A percentile compares a stretch with the other conserved stretches of the same genome.
These are phyloP conservation scores for Apogon talboti DNA, from an alignment of 2,797 vertebrate species.

Conservation along the genomic window DNA sequence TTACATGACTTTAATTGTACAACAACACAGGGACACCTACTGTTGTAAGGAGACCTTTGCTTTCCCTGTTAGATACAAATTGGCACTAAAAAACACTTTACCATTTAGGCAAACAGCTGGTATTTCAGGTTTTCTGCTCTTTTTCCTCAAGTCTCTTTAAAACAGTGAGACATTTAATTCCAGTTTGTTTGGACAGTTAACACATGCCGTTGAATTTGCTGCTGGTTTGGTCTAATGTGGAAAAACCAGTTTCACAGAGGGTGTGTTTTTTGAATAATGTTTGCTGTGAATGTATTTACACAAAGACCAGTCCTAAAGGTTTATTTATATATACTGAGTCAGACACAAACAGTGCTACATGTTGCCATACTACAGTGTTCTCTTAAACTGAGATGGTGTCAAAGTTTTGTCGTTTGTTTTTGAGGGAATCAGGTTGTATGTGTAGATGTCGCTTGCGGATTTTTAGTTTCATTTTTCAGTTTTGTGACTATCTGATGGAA, in stretches of 20 bases:
- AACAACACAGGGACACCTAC: conserved; percentile 33
- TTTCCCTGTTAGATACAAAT: conserved; percentile 12
- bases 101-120: conserved; percentile 9
- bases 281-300: conserved; percentile 51
- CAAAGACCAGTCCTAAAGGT: conserved; percentile 31
- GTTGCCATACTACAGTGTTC: background rate
- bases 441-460: conserved; percentile 17
- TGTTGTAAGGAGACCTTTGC: conserved; percentile 32
- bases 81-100: conserved; percentile 15
- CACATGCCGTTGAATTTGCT: conserved; percentile 25
- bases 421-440: conserved; percentile 5
- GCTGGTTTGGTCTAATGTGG: conserved; percentile 55
- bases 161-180: conserved; percentile 9
- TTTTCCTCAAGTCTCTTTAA: conserved; percentile 13
- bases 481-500: background rate
- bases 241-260: conserved; percentile 75
- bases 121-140: conserved; percentile 26
- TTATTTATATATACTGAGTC: conserved; percentile 8
- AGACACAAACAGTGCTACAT: background rate
- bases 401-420: conserved; percentile 15
- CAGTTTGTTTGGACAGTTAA: conserved; percentile 37
- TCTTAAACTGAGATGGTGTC: background rate
- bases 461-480: background rate
- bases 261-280: conserved; percentile 55
- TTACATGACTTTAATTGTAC: conserved; percentile 46